Evolutionary conservation across 2,797 vertebrate genomes (phyloP).

Genomic region (Chrysocyon brachyurus): DNA sequence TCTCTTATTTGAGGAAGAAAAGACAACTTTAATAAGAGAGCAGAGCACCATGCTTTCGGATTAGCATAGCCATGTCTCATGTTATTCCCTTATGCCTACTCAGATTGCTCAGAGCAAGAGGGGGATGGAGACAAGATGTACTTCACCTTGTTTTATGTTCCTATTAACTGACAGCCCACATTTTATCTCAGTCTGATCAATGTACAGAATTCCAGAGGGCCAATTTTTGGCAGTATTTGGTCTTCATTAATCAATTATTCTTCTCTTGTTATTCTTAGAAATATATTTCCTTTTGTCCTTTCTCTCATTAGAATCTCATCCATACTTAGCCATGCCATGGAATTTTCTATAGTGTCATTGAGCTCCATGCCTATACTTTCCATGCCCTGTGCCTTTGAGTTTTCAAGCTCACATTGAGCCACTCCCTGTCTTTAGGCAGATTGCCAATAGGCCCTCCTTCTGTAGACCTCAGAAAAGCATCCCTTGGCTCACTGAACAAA

Average conservation of each 20-base stretch:
- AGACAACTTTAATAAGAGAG: neutral
- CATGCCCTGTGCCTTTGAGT: neutral
- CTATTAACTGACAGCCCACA: neutral
- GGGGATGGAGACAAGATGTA: no score
- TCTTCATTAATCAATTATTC: neutral
- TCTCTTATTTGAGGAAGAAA: neutral
- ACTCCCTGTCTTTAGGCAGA: neutral
- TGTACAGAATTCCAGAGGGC: neutral
- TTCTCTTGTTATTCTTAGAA: neutral
- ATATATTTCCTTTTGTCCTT: neutral
- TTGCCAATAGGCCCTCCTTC: neutral
- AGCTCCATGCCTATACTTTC: neutral
- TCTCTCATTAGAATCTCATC: neutral
- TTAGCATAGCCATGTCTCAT: neutral
- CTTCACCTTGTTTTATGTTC: neutral
- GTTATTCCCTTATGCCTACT: neutral
- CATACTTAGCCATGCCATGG: neutral
- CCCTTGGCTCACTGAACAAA: fast-evolving
- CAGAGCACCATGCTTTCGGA: neutral
- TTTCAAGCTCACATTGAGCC: neutral
- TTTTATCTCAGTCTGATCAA: neutral
- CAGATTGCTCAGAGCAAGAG: neutral
- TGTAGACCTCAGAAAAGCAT: neutral
- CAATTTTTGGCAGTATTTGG: neutral
- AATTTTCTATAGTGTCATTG: neutral